These are phyloP conservation scores for Ophion ventricosus DNA, from an alignment of 2,888 invertebrate species.

Conservation along the genomic window DNA sequence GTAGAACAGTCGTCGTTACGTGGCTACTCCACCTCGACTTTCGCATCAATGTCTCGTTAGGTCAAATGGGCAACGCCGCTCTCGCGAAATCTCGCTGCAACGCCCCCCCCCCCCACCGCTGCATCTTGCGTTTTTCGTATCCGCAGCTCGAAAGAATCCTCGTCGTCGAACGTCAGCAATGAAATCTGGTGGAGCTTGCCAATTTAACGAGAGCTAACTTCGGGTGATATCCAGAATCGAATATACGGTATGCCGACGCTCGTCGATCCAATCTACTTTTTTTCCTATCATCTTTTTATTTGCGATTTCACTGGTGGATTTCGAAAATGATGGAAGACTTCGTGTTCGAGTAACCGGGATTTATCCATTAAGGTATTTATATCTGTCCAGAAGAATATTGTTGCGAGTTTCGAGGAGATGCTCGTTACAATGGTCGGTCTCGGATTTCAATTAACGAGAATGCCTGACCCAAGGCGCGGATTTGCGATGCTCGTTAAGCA, in stretches of 20 bases:
- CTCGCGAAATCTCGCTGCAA: constrained; percentile 14
- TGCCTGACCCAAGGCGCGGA: neutral
- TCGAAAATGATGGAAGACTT: neutral
- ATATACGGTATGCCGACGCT: no score
- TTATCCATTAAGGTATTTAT: neutral
- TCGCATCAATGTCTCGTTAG: constrained; percentile 59
- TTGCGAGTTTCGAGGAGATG: neutral
- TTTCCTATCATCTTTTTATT: no score
- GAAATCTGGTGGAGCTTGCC: constrained; percentile 9
- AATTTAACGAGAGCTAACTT: neutral
- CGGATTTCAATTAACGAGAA: neutral
- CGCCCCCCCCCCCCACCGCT: neutral
- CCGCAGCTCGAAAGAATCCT: no score
- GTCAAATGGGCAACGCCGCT: constrained; percentile 37
- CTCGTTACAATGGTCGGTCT: neutral
- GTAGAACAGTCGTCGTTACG: constrained; percentile 34
- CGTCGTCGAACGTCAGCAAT: constrained; percentile 5
- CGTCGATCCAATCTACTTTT: no score
- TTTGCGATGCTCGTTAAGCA: constrained; percentile 20
- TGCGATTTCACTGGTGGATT: neutral
- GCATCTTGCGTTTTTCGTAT: neutral
- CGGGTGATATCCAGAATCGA: no score
- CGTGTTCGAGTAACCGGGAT: neutral
- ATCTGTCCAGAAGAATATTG: no score
- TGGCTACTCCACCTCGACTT: neutral